Evolutionary conservation across 2,797 vertebrate species (phyloP), one percentile per base, ranked within the genome.

Genomic region (Parotocinclus haroldoi): DNA sequence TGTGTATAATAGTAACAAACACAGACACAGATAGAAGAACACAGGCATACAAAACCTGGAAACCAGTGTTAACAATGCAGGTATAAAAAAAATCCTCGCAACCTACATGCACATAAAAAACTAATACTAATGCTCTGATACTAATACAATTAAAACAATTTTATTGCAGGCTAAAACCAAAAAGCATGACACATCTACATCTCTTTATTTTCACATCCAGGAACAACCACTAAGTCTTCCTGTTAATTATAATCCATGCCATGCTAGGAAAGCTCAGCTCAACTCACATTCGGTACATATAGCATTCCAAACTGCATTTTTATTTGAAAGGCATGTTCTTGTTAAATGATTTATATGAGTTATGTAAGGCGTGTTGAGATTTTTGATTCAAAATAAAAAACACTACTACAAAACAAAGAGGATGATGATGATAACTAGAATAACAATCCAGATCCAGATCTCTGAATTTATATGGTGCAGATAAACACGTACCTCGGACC

Each of bases 151-250:
- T 37, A 17, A 27, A 27, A 60, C 27, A 37, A n/a, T 49, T 58
- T 59, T 51, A 60, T 9, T 7, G 9, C 40, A 61, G 50, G 38
- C 19, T 46, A 87, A 86, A 59, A 82, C 6, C 50, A 52, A 27
- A 52, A 42, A 11, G 68, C 39, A 59, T 55, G 38, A 59, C 17
- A 42, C 53, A 38, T 27, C 14, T 61, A 64, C n/a, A 10, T 70
- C 50, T 49, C 53, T 37, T 51, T 13, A 38, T 42, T 27, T 27
- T 12, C 48, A 50, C 42, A 59, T 44, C 27, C 40, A 68, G 8
- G 16, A 60, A 50, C 13, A 55, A 12, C 13, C 12, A 12, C 6
- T 48, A 55, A 69, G 6, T 14, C 19, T 42, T 50, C 58, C 19
- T 37, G 38, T 53, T 44, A n/a, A 38, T 52, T 40, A 18, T 44